Evolutionary conservation across 2,888 invertebrate genomes (phyloP).

Genomic region (Drosophila yooni): DNA sequence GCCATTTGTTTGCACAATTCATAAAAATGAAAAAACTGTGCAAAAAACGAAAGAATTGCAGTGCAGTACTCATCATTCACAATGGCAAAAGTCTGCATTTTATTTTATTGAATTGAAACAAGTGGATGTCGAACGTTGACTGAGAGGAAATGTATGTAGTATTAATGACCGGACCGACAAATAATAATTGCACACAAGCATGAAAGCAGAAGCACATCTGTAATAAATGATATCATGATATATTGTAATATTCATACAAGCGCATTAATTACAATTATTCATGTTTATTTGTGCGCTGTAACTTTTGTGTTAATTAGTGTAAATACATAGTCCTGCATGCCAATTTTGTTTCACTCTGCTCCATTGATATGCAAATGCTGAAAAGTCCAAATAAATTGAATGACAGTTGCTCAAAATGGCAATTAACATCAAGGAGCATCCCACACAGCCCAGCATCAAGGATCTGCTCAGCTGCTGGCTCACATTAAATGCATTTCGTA

Average conservation of each 20-base stretch:
- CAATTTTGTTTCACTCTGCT: conserved; percentile 24
- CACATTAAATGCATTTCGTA: conserved; percentile 6
- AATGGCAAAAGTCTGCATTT: conserved; percentile 44
- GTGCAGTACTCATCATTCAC: conserved; percentile 52
- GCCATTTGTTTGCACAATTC: conserved; percentile 60
- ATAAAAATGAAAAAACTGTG: conserved; percentile 31
- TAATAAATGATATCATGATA: conserved; percentile 35
- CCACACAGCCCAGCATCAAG: neutral
- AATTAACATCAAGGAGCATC: conserved; percentile 4
- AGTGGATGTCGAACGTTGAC: conserved; percentile 31
- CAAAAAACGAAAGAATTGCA: conserved; percentile 15
- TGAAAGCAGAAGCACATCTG: conserved; percentile 14
- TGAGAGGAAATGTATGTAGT: conserved; percentile 26
- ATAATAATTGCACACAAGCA: conserved; percentile 43
- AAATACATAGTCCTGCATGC: conserved; percentile 42
- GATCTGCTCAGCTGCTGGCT: neutral
- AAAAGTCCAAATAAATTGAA: conserved; percentile 39
- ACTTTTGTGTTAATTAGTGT: conserved; percentile 64
- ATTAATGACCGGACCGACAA: conserved; percentile 20
- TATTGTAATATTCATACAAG: conserved; percentile 30
- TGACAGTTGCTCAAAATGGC: conserved; percentile 47
- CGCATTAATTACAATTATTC: conserved; percentile 70
- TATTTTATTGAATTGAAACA: conserved; percentile 61
- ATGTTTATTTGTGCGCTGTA: conserved; percentile 58
- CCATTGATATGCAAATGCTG: conserved; percentile 53